These are phyloP conservation scores for Chanos chanos DNA, from an alignment of 2,797 vertebrate genomes.

Conservation along the genomic window DNA sequence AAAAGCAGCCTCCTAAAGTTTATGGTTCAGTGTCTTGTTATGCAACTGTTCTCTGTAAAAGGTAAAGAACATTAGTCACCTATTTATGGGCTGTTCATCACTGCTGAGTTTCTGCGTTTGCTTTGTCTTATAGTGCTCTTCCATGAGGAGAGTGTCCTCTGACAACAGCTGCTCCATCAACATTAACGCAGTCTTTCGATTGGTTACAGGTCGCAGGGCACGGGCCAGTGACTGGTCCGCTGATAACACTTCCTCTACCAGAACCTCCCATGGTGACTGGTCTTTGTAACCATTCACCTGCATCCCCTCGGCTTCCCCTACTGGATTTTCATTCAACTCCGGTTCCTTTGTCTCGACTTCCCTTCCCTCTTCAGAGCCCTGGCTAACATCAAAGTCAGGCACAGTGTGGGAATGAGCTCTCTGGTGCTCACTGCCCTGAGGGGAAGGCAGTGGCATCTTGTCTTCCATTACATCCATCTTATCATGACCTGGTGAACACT, in stretches of 20 bases:
- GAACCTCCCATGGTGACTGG: conserved; percentile 66
- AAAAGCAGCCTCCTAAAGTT: no score
- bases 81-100: conserved; percentile 39
- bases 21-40: background rate
- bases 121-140: conserved; percentile 78
- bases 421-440: conserved; percentile 30
- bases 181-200: conserved; percentile 80
- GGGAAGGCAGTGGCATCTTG: conserved; percentile 5
- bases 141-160: conserved; percentile 76
- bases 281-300: conserved; percentile 15
- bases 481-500: conserved; percentile 14
- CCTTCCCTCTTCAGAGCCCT: background rate
- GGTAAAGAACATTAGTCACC: conserved; percentile 45
- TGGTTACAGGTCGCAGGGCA: conserved; percentile 73
- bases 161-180: conserved; percentile 91
- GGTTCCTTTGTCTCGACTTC: conserved; percentile 13
- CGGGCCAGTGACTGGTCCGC: conserved; percentile 78
- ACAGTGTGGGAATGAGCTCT: no score
- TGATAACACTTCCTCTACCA: conserved; percentile 75
- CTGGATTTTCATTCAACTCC: conserved; percentile 36
- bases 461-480: conserved; percentile 23
- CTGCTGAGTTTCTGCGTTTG: conserved; percentile 54
- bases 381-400: no score
- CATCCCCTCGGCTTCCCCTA: no score
- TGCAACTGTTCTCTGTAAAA: background rate